A percentile compares a stretch with the other conserved stretches of the same genome.
Evolutionary conservation across 2,888 invertebrate species (phyloP).

Genomic region (Myopa testacea): DNA sequence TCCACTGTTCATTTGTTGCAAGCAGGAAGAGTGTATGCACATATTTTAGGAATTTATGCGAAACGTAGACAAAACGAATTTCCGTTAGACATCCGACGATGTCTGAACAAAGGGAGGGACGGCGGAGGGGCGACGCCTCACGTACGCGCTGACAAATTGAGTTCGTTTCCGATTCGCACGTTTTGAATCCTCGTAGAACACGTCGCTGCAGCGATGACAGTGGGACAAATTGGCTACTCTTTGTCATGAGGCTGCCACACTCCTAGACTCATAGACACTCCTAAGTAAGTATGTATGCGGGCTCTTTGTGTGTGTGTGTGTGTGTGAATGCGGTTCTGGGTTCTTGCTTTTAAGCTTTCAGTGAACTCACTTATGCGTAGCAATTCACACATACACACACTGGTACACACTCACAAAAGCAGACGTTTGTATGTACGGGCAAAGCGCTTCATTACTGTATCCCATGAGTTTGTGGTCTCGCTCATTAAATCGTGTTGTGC

Average conservation of each 20-base stretch:
- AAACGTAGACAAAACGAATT: slow-evolving; percentile 30
- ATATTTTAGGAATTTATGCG: slow-evolving; percentile 34
- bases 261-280: too few species aligned
- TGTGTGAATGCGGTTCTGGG: slow-evolving; percentile 50
- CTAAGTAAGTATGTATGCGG: neutral
- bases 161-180: slow-evolving; percentile 63
- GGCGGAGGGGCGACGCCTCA: slow-evolving; percentile 34
- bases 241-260: too few species aligned
- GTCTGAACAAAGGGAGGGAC: neutral
- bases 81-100: slow-evolving; percentile 30
- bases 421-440: neutral
- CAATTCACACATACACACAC: slow-evolving; percentile 17
- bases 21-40: neutral
- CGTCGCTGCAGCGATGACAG: slow-evolving; percentile 3
- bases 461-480: slow-evolving; percentile 36
- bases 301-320: slow-evolving; percentile 49
- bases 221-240: neutral
- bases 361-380: slow-evolving; percentile 29
- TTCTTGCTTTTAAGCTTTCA: slow-evolving; percentile 38
- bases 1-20: slow-evolving; percentile 32
- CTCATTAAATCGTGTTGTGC: slow-evolving; percentile 20
- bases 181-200: slow-evolving; percentile 54
- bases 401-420: slow-evolving; percentile 22
- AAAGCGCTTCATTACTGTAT: slow-evolving; percentile 31
- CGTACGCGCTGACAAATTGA: slow-evolving; percentile 60